Base-by-base conservation (phyloP, 2,888 invertebrate species). In the Spilosoma lubricipeda region DNA sequence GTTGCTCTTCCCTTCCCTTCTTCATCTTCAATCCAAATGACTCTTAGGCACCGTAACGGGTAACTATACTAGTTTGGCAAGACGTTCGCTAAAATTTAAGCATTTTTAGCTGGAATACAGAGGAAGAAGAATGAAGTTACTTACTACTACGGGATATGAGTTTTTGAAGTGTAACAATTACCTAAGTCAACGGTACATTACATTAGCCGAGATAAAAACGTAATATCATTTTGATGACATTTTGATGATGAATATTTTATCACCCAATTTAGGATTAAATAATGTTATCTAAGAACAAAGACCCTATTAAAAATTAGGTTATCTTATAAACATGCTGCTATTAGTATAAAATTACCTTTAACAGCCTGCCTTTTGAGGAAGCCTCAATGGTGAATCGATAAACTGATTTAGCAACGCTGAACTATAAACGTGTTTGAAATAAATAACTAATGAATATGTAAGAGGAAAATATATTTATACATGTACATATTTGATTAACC, bases 401-500 rank as follows among this genome's bases (percentile, higher is more conserved):
- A 63, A 30, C 30, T 18, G 15, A 63, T 63, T 18, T 30, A 59
- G 63, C 30, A 63, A 30, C 7, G 30, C 63, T 30, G 5, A 30
- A 59, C 27, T 27, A 13, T 36, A 69, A 20, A 30, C 20, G 48
- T 33, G 48, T 39, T 27, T 3, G 18, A 59, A 30, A 18, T 59
- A 59, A 39, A n/a, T 68, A 56, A 27, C 8, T n/a, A 67, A 74
- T 67, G 65, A 72, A 75, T 75, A 79, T 68, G 63, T 74, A 74
- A 73, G 63, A 75, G 71, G 70, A 71, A 82, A 79, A 84, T 78
- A 79, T 84, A 82, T 82, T 83, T 78, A 59, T 42, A 70, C 42
- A 59, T 27, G 72, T 76, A 42, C 72, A 73, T 71, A 75, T 67
- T 75, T 71, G 76, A 63, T 63, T 80, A 70, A 80, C 85, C 85